Base-by-base conservation (phyloP, 2,797 vertebrate genomes). In the Anomalospiza imberbis region DNA sequence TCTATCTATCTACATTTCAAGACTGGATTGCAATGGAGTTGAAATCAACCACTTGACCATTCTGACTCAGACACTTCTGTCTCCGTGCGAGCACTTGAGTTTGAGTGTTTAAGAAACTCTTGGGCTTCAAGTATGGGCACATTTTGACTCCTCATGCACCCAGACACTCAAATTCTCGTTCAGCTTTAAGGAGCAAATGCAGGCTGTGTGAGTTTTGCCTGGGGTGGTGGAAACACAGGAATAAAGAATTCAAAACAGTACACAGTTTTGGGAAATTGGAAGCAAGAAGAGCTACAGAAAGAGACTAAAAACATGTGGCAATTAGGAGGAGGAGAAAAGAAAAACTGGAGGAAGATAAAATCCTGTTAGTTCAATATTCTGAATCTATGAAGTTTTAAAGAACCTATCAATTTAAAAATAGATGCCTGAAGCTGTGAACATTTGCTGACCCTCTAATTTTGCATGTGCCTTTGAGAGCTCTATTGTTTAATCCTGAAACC, bases 41-140 rank as follows among this genome's bases (percentile, higher is more conserved):
- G 22, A 89, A 83, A 45, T 77, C 51, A 89, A 94, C 91, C 48
- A 92, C 68, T 92, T 68, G 75, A 61, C 10, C 10, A 22, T 77
- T 91, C 65, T 87, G 82, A 85, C 44, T 89, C 73, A 83, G 58
- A 47, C 47, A 75, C 89, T 96, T 94, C 70, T 92, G 58, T 32
- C 82, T 93, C 86, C 63, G 8, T 75, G 58, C 0, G 1, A 96
- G 31, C 62, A 74, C 89, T 95, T 65, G 29, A 91, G 48, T 22
- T 75, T 31, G 89, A 85, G 79, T 58, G 29, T 32, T 72, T 79
- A 82, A 94, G 63, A 89, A 94, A 85, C 79, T 77, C 81, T 29
- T 0, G 0, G 51, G 66, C 78, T 68, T 61, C 42, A 91, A 83
- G 48, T 8, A 20, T 45, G 86, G 65, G 91, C 70, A 57, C 2